A percentile compares a stretch with the other conserved stretches of the same genome.
Conservation (phyloP, 1,140 invertebrate genomes). For the Orchestia grillus region DNA sequence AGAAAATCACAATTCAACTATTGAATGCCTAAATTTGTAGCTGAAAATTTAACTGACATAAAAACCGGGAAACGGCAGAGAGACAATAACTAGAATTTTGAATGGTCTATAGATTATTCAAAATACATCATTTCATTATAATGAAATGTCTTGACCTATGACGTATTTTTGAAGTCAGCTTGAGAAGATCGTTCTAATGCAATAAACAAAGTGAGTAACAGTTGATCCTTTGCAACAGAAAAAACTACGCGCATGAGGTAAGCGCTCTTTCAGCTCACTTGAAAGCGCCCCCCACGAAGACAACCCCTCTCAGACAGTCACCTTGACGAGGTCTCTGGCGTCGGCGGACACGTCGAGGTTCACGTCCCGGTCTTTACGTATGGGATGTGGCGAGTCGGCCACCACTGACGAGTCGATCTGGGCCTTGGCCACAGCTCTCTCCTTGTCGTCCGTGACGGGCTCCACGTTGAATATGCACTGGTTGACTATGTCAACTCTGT, state of each 20-base stretch:
- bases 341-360: not conserved
- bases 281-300: not conserved
- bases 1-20: no score
- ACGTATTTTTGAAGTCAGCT: no score
- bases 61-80: no score
- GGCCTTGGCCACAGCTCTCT: conserved; percentile 81
- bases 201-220: no score
- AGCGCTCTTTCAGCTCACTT: not conserved
- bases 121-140: no score
- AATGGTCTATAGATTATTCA: no score
- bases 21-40: no score
- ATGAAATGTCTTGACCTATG: no score
- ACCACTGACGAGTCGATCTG: conserved; percentile 74
- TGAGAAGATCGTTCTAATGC: no score
- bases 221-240: no score
- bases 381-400: conserved; percentile 70
- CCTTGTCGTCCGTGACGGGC: conserved; percentile 83
- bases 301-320: not conserved
- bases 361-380: not conserved
- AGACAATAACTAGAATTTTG: no score
- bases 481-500: conserved; percentile 91
- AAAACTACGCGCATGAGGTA: not conserved
- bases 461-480: conserved; percentile 90
- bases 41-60: no score
- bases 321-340: not conserved